Conservation (phyloP, 2,113 vertebrate species). For the Chunga burmeisteri region DNA sequence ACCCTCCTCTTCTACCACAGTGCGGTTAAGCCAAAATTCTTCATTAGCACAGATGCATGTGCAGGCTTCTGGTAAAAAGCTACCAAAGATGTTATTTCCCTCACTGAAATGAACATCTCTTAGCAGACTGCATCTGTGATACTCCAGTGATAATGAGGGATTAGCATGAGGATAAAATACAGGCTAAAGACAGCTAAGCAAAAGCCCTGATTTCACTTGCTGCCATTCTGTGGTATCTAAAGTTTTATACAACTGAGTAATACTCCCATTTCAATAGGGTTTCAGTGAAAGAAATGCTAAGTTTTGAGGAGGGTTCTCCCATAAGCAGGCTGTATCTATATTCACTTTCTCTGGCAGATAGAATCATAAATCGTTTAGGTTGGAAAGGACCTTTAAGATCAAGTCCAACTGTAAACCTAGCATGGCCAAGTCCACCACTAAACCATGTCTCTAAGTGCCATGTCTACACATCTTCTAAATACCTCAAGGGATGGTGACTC, state of each 20-base stretch:
- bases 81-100: not conserved
- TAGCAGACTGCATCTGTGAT: not conserved
- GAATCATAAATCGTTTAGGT: too few relatives aligned
- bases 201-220: not conserved
- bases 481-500: too few relatives aligned
- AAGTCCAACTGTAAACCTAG: too few relatives aligned
- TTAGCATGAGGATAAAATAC: not conserved
- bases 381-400: too few relatives aligned
- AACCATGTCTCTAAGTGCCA: too few relatives aligned
- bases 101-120: not conserved
- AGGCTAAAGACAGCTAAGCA: not conserved
- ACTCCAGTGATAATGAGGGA: not conserved
- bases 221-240: not conserved
- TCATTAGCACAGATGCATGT: not conserved
- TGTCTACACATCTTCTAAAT: too few relatives aligned
- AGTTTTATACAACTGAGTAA: not conserved
- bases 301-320: not conserved
- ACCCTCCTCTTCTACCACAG: not conserved
- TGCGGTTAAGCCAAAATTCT: not conserved
- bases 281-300: not conserved
- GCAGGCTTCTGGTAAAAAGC: not conserved
- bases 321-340: not conserved
- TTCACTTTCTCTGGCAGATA: not conserved
- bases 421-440: too few relatives aligned
- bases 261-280: not conserved